A percentile compares a stretch with the other conserved stretches of the same genome.
Conservation (phyloP, 2,797 vertebrate species). For the Anguilla obscura region DNA sequence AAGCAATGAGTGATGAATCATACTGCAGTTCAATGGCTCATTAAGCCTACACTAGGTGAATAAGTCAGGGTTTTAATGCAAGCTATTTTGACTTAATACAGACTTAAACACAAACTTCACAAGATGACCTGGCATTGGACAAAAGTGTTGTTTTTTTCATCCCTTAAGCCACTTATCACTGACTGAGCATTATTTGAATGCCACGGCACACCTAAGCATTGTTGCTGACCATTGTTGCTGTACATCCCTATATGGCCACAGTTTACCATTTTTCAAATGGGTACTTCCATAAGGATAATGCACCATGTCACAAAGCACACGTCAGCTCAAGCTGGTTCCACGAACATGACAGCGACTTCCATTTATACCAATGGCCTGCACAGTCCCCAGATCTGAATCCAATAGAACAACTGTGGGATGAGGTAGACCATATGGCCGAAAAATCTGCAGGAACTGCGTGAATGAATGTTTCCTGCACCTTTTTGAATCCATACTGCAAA, state of each 20-base stretch:
- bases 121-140: background rate
- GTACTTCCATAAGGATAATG: background rate
- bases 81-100: background rate
- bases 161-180: too few species aligned
- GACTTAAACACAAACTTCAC: background rate
- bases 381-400: background rate
- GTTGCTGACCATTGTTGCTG: background rate
- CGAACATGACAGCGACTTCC: background rate
- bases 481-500: background rate
- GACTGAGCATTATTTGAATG: background rate
- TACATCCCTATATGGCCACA: too few species aligned
- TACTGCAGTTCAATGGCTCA: background rate
- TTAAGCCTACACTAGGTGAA: background rate
- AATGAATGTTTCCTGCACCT: background rate
- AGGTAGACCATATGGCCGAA: background rate
- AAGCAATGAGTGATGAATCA: background rate
- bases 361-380: background rate
- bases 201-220: background rate
- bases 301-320: background rate
- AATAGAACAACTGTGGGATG: background rate
- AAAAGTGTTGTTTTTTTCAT: too few species aligned
- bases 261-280: background rate
- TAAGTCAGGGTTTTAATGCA: background rate
- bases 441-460: background rate
- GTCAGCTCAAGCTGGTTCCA: background rate